These are phyloP conservation scores for Pecten maximus DNA, from an alignment of 2,888 invertebrate species.

Conservation along the genomic window DNA sequence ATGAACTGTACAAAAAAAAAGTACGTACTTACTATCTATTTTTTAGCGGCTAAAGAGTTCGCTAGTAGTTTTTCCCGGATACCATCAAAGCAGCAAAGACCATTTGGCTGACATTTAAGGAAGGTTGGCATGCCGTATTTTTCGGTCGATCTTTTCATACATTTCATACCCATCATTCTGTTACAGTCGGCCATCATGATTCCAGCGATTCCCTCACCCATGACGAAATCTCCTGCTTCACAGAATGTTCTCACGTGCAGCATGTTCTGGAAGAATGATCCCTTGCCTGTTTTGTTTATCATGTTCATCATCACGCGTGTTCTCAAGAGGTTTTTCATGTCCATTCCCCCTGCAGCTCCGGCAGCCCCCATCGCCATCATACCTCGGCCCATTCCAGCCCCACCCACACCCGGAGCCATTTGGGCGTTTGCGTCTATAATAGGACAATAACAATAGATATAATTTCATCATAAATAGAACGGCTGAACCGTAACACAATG, in stretches of 20 bases:
- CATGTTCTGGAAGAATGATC: constrained; percentile 15
- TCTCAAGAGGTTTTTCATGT: not conserved
- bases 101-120: not conserved
- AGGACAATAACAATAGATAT: too few relatives aligned
- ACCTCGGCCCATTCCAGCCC: not conserved
- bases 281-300: not conserved
- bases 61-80: constrained; percentile 3
- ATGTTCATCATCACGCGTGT: not conserved
- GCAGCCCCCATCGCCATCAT: not conserved
- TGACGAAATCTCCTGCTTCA: constrained; percentile 23
- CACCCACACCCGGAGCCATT: not conserved
- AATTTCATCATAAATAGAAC: too few relatives aligned
- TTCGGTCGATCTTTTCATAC: not conserved
- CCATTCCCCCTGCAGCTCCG: not conserved
- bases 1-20: too few relatives aligned
- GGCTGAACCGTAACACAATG: too few relatives aligned
- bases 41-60: not conserved
- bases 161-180: constrained; percentile 12
- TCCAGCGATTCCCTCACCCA: not conserved
- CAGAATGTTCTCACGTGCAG: not conserved
- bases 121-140: not conserved
- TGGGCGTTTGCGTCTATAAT: constrained; percentile 19
- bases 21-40: not conserved
- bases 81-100: not conserved
- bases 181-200: constrained; percentile 23